phyloP scores from a whole-genome alignment of 2,888 invertebrate species.

The Rotaria socialis region DNA sequence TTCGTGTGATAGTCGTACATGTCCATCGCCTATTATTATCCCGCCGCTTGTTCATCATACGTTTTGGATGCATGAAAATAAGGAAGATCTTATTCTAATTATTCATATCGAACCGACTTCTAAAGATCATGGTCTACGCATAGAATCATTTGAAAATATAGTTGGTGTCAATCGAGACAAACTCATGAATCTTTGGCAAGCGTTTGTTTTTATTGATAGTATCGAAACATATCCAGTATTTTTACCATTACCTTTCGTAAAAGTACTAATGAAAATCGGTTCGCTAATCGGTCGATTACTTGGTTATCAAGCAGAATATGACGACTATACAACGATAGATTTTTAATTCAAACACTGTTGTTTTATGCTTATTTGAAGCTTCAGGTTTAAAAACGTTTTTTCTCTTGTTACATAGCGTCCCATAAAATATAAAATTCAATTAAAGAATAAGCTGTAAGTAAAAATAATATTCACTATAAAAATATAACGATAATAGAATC shows the following conservation, averaged over 20 bases:
- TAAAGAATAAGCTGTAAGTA: neutral
- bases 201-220: neutral
- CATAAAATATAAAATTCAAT: conserved; percentile 8
- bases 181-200: neutral
- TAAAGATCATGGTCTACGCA: neutral
- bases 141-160: neutral
- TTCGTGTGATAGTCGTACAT: neutral
- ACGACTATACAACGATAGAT: neutral
- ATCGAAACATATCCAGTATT: neutral
- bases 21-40: neutral
- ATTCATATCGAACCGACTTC: neutral
- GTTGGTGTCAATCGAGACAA: neutral
- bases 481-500: neutral
- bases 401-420: neutral
- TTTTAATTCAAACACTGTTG: neutral
- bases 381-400: conserved; percentile 23
- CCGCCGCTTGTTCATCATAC: neutral
- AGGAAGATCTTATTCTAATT: neutral
- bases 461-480: neutral
- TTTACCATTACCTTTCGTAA: neutral
- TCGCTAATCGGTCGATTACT: neutral
- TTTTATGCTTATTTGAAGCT: conserved; percentile 33
- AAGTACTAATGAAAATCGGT: neutral
- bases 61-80: conserved; percentile 3
- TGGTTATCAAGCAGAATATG: neutral